Conservation (phyloP, 2,888 invertebrate species). For the Epirrhoe alternata region DNA sequence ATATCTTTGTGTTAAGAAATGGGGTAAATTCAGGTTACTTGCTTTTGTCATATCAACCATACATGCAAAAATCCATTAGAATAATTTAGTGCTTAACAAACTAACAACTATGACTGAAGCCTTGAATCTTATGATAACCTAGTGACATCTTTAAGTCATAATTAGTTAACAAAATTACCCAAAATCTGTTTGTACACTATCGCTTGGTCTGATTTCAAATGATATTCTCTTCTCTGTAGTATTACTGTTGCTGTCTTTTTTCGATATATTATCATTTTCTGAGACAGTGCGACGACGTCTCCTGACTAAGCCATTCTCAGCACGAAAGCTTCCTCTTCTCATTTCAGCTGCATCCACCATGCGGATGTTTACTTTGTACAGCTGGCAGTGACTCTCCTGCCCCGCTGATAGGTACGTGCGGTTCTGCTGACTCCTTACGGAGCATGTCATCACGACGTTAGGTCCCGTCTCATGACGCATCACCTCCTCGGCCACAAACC, state of each 20-base stretch:
- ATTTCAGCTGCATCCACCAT: conserved; percentile 84
- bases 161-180: conserved; percentile 69
- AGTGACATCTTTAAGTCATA: conserved; percentile 1
- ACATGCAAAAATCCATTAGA: neutral
- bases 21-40: no score
- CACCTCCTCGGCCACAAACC: conserved; percentile 94
- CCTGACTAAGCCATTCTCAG: conserved; percentile 78
- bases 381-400: conserved; percentile 95
- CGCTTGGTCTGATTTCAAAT: conserved; percentile 90
- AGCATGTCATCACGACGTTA: conserved; percentile 96
- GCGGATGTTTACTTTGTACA: conserved; percentile 89
- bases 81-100: neutral
- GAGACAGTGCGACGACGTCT: conserved; percentile 81
- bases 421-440: conserved; percentile 89
- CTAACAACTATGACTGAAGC: neutral
- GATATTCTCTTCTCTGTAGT: conserved; percentile 86
- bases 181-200: conserved; percentile 95
- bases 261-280: conserved; percentile 81
- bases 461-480: conserved; percentile 95
- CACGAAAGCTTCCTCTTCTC: conserved; percentile 83
- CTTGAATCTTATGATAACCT: conserved; percentile 6
- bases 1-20: no score
- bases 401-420: conserved; percentile 94
- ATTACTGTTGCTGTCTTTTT: conserved; percentile 73
- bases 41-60: neutral